Evolutionary conservation across 2,888 invertebrate species (phyloP), one percentile per base, ranked within the genome.

Genomic region (Ophioninae sp.): DNA sequence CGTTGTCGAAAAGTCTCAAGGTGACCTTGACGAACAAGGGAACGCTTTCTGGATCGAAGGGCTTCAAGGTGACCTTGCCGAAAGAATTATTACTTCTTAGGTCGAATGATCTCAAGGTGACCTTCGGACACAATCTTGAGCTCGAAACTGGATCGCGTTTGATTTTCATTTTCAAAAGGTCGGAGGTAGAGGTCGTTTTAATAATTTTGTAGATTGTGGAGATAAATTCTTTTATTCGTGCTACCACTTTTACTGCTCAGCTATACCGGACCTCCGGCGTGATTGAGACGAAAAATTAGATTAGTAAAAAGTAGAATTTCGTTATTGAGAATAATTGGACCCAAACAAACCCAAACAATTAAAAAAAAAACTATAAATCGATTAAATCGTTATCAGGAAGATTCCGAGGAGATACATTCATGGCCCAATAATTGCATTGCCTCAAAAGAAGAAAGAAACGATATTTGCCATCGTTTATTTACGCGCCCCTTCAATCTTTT

Each of bases 401-500:
- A 51, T 8, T 8, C 10, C 23, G 17, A 51, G 13, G 51, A 51
- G 51, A 51, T 13, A 13, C 51, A 17, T 51, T 51, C 51, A 51
- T 13, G 51, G 13, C 51, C 13, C 10, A 10, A 13, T 51, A 13
- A 51, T 13, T 5, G 51, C 51, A 6, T 17, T 17, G 51, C 13
- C 17, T 13, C 17, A 39, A 39, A 39, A 39, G n/a, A 39, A 65
- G n/a, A 22, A 23, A 67, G 9, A 51, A 9, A 68, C 9, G 1
- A 44, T 1, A n/a, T 10, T 2, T 20, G 22, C 10, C 22, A 17
- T 0, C 13, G 30, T 65, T 59, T 56, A 59, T 44, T 73, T 67
- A 37, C 59, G 44, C 61, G 71, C 69, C 30, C 58, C 51, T 1
- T 58, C 76, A 13, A 69, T 69, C 30, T 87, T 87, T 77, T 80